A percentile compares a stretch with the other conserved stretches of the same genome.
Conservation (phyloP, 2,797 vertebrate genomes). For the Clarias laeviceps region DNA sequence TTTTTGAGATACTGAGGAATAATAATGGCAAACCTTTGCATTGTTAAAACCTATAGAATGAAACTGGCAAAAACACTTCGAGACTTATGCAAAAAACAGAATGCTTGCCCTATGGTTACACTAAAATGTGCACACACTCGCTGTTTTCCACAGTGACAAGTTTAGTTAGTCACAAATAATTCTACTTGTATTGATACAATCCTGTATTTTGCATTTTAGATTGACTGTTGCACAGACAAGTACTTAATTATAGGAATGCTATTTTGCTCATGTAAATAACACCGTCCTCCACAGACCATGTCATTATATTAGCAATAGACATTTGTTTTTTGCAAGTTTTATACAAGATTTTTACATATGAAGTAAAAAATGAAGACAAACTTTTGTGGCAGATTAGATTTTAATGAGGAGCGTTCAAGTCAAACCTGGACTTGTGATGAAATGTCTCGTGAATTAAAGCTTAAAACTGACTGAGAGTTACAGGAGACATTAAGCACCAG, state of each 20-base stretch:
- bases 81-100: not conserved
- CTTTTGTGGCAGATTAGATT: conserved; percentile 2
- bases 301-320: not conserved
- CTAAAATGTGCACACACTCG: not conserved
- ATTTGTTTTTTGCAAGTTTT: not conserved
- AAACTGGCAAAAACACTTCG: not conserved
- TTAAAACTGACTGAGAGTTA: no score
- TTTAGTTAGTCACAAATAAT: not conserved
- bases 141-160: not conserved
- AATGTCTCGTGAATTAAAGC: no score
- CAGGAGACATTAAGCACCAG: no score
- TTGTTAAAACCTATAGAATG: not conserved
- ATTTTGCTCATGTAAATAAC: not conserved
- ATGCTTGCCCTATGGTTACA: not conserved
- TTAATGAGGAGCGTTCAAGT: not conserved
- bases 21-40: not conserved
- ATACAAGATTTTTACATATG: not conserved
- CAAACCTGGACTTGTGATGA: no score
- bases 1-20: not conserved
- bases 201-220: not conserved
- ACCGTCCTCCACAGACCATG: not conserved
- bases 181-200: not conserved
- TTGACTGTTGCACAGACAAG: not conserved
- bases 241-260: not conserved
- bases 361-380: not conserved